Evolutionary conservation across 2,797 vertebrate species (phyloP).

Genomic region (Erethizon dorsatum): DNA sequence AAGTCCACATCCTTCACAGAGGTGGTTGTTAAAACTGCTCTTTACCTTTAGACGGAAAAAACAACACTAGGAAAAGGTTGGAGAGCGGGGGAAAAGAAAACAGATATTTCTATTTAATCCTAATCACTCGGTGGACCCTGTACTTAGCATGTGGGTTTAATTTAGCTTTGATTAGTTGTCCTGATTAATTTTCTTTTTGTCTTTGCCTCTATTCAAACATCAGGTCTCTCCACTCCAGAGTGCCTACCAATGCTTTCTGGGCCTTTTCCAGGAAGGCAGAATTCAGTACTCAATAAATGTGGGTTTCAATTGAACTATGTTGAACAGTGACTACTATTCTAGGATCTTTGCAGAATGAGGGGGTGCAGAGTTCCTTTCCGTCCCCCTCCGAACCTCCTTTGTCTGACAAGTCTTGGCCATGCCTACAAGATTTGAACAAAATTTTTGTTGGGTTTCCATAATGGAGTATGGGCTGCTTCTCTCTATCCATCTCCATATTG

Average conservation of each 20-base stretch:
- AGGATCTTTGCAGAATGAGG: not conserved
- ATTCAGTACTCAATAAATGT: not conserved
- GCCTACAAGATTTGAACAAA: not conserved
- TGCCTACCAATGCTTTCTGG: not conserved
- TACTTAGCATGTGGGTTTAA: not conserved
- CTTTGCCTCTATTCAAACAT: constrained; percentile 8
- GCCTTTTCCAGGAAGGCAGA: not conserved
- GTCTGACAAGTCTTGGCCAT: not conserved
- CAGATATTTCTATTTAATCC: constrained; percentile 59
- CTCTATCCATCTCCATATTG: too few relatives aligned
- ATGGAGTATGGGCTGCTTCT: not conserved
- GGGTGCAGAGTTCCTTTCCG: not conserved
- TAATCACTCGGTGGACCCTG: not conserved
- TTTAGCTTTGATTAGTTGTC: constrained; percentile 30
- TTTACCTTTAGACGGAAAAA: constrained; percentile 32
- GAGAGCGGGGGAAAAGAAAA: not conserved
- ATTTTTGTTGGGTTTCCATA: not conserved
- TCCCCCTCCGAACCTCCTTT: not conserved
- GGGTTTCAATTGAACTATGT: not conserved
- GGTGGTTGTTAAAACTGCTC: constrained; percentile 69
- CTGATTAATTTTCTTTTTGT: not conserved
- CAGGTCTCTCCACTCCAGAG: not conserved
- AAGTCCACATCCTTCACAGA: constrained; percentile 77
- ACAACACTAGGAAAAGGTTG: constrained; percentile 24
- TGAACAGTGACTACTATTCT: not conserved